phyloP scores from a whole-genome alignment of 2,113 vertebrate species.

The Calyptomena viridis region DNA sequence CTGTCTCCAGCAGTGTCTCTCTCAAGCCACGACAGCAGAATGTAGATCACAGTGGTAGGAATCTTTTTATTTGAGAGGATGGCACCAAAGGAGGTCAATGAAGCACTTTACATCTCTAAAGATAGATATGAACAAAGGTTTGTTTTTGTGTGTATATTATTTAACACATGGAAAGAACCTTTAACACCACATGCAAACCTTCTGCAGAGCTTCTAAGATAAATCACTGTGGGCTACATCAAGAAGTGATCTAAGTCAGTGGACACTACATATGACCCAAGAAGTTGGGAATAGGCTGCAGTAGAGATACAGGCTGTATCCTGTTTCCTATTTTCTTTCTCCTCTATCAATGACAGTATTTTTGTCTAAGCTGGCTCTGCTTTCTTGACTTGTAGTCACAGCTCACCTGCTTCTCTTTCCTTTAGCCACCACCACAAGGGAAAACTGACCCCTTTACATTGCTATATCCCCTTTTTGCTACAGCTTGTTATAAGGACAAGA shows the following conservation, averaged over 20 bases:
- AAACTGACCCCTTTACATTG: background rate
- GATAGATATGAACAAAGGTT: background rate
- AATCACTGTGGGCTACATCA: background rate
- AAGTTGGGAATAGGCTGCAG: background rate
- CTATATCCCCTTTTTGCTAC: background rate
- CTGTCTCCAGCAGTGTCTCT: background rate
- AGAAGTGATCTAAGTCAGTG: background rate
- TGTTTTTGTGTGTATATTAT: background rate
- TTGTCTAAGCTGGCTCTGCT: background rate
- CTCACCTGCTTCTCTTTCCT: background rate
- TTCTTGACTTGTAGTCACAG: background rate
- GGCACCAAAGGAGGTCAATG: background rate
- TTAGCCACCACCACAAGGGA: background rate
- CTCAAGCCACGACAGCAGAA: background rate
- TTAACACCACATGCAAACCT: background rate
- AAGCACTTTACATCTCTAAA: background rate
- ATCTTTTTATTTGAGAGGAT: background rate
- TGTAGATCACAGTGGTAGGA: background rate
- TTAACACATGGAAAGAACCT: background rate
- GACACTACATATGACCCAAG: background rate
- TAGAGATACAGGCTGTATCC: background rate
- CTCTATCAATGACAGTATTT: background rate
- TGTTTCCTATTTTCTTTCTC: background rate
- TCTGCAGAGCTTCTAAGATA: background rate
- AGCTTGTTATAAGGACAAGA: background rate